Base-by-base conservation (phyloP, 1,140 invertebrate genomes). In the Hirudo medicinalis region DNA sequence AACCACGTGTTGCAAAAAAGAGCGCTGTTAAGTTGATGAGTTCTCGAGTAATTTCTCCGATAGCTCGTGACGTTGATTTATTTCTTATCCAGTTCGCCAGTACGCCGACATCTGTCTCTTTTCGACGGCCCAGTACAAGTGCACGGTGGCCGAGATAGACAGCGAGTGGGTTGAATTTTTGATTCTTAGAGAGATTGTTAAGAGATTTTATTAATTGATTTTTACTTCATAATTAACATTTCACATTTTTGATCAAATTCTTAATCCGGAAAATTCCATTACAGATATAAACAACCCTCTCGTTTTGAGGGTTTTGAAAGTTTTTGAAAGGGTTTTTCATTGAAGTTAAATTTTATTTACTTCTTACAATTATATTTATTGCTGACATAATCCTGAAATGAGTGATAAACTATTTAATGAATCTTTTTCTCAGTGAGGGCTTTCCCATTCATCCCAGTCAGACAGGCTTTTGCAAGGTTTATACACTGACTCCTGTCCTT, bases 91-190 rank as follows among this genome's bases (percentile, higher is more conserved):
- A 73, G 72, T 73, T 19, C 87, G 94, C 71, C 96, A 99, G 84
- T 95, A 97, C 84, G 94, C 96, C 15, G 96, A 99, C 82, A 99
- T 99, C 78, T 98, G 94, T 82, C 86, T 99, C 53, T 99, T 98
- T 84, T 97, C 94, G 55, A 97, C 95, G 72, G 94, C 95, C 72
- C 94, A 97, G 83, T 99, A 99, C 84, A 97, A 98, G 83, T 98
- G 94, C 81, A 92, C 92, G 73, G 96, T 99, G 63, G 95, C 95
- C 29, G 94, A 97, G 83, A 87, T 90, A n/a, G 95, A 99, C 83
- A 96, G 91, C 85, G 94, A 96, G 91, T 94, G 86, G 91, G 91
- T 90, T 36, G 9, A 49, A 49, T 49, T 15, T 49, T 49, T 17
- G 15, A 49, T 15, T 49, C 15, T 49, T 13, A n/a, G 43, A 17